A percentile compares a stretch with the other conserved stretches of the same genome.
phyloP scores from a whole-genome alignment of 1,140 invertebrate genomes.

The Lepidurus apus region DNA sequence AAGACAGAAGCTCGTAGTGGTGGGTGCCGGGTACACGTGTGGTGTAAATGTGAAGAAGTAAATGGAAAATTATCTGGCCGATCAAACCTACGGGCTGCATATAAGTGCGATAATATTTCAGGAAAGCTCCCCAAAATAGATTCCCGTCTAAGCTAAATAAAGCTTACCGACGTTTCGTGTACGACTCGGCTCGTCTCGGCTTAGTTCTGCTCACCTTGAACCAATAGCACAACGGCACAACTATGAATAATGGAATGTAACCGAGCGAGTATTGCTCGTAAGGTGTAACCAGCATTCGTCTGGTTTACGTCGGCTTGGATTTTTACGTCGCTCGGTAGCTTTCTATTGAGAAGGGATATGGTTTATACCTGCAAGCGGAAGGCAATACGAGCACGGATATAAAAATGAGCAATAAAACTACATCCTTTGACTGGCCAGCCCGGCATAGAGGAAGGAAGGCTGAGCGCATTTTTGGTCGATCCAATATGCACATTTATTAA shows the following conservation, averaged over 20 bases:
- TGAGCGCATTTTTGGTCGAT: constrained; percentile 88
- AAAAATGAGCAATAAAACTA: constrained; percentile 76
- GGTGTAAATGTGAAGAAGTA: constrained; percentile 83
- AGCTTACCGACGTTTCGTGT: no score
- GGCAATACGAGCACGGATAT: constrained; percentile 80
- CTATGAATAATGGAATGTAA: no score
- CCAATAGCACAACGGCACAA: no score
- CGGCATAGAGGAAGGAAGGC: constrained; percentile 88
- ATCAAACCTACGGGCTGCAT: constrained; percentile 81
- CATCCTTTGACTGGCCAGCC: constrained; percentile 83
- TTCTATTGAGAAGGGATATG: no score
- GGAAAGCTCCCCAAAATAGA: constrained; percentile 66
- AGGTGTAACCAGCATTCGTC: no score
- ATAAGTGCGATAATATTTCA: constrained; percentile 67
- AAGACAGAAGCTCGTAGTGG: constrained; percentile 68
- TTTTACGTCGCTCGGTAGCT: no score
- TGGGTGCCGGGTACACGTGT: constrained; percentile 90
- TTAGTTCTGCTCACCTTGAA: no score
- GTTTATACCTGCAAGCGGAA: constrained; percentile 71
- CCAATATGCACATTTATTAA: constrained; percentile 76
- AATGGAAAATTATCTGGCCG: constrained; percentile 52
- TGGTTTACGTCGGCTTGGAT: no score
- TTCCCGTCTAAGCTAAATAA: constrained; percentile 48
- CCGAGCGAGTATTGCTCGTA: no score
- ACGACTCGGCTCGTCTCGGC: no score